Base-by-base conservation (phyloP, 1,140 invertebrate genomes). In the Pissodes strobi region DNA sequence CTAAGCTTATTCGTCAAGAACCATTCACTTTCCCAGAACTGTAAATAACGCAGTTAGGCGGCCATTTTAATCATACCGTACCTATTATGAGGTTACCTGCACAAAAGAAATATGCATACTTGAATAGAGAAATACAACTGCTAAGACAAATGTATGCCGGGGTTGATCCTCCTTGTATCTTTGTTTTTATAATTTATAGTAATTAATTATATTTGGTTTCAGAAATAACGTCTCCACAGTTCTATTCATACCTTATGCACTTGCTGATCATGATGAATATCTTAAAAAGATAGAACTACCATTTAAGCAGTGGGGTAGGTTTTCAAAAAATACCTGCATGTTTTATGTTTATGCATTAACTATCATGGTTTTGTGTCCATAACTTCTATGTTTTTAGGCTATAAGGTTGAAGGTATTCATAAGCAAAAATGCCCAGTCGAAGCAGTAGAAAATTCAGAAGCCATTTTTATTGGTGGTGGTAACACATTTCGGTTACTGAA, bases 381-480 rank as follows among this genome's bases (percentile, higher is more conserved):
- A n/a, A n/a, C n/a, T n/a, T n/a, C n/a, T n/a, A n/a, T n/a, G n/a
- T n/a, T 13, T 49, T 1, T 53, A 82, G 81, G 80, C 3, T 87
- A 83, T 69, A 65, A 82, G 52, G 80, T 90, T 1, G 79, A 81
- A 60, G 86, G 89, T 10, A 81, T 91, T 43, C 89, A 91, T 74
- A 80, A 82, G 39, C 80, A 77, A 30, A 39, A 75, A 12, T 77
- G 88, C 73, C 82, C 84, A 17, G 66, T 77, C 1, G 71, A 79
- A 55, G 87, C 87, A 15, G 77, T 91, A 1, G 79, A 82, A 46
- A 75, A 81, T 12, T 86, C 88, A 1, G 76, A 91, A 80, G 86
- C 87, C 27, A 86, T 92, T 60, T 92, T 89, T 78, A 80, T 92
- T 61, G 90, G 90, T n/a, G 90, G 90, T 57, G 90, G 90, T 45